phyloP scores from a whole-genome alignment of 37 sponge, comb jelly and placozoan species.

The Chondrosia reniformis region DNA sequence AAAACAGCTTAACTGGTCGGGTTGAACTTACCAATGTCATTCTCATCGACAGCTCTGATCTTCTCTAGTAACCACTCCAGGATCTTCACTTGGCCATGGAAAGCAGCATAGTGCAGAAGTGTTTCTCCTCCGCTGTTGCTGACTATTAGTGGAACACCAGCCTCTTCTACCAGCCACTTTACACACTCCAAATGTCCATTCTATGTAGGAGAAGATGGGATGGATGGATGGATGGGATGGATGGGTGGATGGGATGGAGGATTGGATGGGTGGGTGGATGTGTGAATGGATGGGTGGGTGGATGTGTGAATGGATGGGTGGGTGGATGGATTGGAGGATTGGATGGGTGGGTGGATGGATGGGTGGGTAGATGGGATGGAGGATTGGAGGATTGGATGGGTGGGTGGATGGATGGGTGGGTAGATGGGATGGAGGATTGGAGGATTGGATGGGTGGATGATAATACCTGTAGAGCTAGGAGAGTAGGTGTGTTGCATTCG shows the following conservation, averaged over 20 bases:
- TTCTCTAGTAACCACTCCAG: slow-evolving; percentile 66
- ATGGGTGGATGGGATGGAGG: too few species aligned
- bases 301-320: too few species aligned
- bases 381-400: too few species aligned
- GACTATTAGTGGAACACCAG: slow-evolving; percentile 54
- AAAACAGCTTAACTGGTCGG: too few species aligned
- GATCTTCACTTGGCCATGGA: slow-evolving; percentile 62
- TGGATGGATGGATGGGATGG: too few species aligned
- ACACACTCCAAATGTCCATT: slow-evolving; percentile 72
- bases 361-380: too few species aligned
- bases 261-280: too few species aligned
- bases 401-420: too few species aligned
- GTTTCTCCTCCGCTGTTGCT: slow-evolving; percentile 78
- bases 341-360: too few species aligned
- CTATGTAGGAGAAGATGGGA: slow-evolving; percentile 4
- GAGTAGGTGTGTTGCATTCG: slow-evolving; percentile 57
- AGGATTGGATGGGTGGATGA: not conserved
- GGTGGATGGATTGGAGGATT: too few species aligned
- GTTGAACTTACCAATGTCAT: not conserved
- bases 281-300: too few species aligned
- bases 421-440: too few species aligned
- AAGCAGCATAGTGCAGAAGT: slow-evolving; percentile 78
- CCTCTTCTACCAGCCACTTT: slow-evolving; percentile 69
- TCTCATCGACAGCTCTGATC: not conserved
- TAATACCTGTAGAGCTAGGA: slow-evolving; percentile 69